phyloP scores from a whole-genome alignment of 1,140 invertebrate species.

The Lamellibrachia luymesi region DNA sequence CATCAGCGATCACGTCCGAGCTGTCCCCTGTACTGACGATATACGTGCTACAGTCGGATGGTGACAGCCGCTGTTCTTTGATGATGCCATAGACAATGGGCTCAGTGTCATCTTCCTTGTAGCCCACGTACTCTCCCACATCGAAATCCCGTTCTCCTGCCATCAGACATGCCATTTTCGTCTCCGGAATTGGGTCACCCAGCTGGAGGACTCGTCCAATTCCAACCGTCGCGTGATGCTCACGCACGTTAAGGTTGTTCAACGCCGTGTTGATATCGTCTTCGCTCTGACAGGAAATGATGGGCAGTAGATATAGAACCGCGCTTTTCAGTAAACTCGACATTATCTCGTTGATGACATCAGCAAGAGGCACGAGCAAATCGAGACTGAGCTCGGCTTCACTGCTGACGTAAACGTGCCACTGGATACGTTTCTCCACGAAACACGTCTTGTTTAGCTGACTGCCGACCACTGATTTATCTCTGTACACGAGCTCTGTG shows the following conservation, averaged over 20 bases:
- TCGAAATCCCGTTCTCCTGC: slow-evolving; percentile 33
- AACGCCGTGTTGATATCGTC: background rate
- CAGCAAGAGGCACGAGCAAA: slow-evolving; percentile 30
- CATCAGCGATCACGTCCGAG: background rate
- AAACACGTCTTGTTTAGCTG: background rate
- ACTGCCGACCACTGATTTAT: background rate
- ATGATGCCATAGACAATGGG: background rate
- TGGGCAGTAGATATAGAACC: slow-evolving; percentile 32
- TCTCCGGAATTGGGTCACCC: slow-evolving; percentile 31
- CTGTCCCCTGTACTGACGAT: background rate
- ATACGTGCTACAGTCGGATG: background rate
- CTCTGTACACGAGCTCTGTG: background rate
- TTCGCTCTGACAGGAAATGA: slow-evolving; percentile 24
- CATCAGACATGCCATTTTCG: slow-evolving; percentile 31
- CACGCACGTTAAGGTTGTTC: background rate
- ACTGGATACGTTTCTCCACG: slow-evolving; percentile 23
- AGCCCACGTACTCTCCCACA: slow-evolving; percentile 37
- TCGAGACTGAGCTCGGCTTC: slow-evolving; percentile 22
- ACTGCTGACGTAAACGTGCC: slow-evolving; percentile 27
- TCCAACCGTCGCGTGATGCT: slow-evolving; percentile 20
- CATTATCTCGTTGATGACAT: slow-evolving; percentile 28
- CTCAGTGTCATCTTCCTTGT: slow-evolving; percentile 37
- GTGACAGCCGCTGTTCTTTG: background rate
- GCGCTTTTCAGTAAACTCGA: slow-evolving; percentile 27
- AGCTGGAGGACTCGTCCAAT: background rate